phyloP scores from a whole-genome alignment of 2,888 invertebrate genomes.

The Smittia aterrima region DNA sequence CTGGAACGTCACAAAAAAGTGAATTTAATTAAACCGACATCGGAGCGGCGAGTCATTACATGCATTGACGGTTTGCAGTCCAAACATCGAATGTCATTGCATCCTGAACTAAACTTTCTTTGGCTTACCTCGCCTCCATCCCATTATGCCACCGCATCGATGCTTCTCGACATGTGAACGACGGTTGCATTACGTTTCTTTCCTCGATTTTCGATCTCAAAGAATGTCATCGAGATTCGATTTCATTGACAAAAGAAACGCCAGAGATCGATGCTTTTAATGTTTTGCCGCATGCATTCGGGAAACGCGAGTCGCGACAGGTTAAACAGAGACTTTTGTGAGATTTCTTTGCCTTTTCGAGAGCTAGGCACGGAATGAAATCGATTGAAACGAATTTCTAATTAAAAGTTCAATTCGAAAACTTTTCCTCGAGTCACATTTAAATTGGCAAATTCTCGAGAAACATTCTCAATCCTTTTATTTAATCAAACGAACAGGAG shows the following conservation, averaged over 20 bases:
- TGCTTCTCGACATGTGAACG: too few relatives aligned
- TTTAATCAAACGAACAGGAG: too few relatives aligned
- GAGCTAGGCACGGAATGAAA: too few relatives aligned
- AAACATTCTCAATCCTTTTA: too few relatives aligned
- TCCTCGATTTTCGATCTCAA: neutral
- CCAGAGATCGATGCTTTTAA: slow-evolving; percentile 14
- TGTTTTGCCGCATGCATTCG: neutral
- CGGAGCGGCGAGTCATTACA: neutral
- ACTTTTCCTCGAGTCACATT: too few relatives aligned
- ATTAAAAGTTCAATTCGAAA: too few relatives aligned
- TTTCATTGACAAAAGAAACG: slow-evolving; percentile 4
- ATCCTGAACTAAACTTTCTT: neutral
- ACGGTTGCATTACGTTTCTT: neutral
- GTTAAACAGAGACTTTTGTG: slow-evolving; percentile 18
- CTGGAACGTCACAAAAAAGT: slow-evolving; percentile 4
- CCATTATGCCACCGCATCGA: neutral
- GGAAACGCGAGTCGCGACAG: slow-evolving; percentile 24
- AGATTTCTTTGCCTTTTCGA: neutral
- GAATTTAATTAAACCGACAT: slow-evolving; percentile 1
- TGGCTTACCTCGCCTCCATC: neutral
- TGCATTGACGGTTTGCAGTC: neutral
- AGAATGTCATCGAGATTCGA: slow-evolving; percentile 10
- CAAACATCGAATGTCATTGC: neutral
- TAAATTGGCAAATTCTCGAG: too few relatives aligned
- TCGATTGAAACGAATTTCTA: too few relatives aligned